Base-by-base conservation (phyloP, 2,888 invertebrate species). In the Hyposoter dolosus region DNA sequence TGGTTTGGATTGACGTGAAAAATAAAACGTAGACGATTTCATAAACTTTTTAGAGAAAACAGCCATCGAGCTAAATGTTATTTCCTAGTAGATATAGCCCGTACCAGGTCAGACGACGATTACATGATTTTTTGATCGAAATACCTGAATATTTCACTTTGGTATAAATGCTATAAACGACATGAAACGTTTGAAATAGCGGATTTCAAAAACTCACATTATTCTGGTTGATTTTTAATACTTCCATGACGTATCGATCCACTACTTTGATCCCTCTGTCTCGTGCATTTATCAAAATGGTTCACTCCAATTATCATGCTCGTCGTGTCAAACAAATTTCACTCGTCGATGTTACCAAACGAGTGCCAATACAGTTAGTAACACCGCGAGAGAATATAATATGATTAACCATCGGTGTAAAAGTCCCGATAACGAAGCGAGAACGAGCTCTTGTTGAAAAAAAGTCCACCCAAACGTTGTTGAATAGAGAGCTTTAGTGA, bases 291-390 rank as follows among this genome's bases (percentile, higher is more conserved):
- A 71, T 72, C 56, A 72, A 75, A 66, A 74, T 19, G 72, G 69
- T 71, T 83, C 56, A 43, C 71, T 80, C 75, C 65, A 85, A 85
- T 85, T 85, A 85, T 85, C 85, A 53, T 80, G 40, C 74, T 68
- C 40, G 28, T 45, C 19, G 82, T 82, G 85, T 60, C 43, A 78
- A 82, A 32, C 32, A 78, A 69, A 60, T 69, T 78, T 50, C 28
- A 28, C 68, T n/a, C 3, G 53, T 15, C 28, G 40, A 74, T 19
- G 63, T 66, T 80, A 72, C 75, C 50, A 53, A 85, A 79, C 50
- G 45, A 82, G 74, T 66, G 76, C 35, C 35, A 78, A 77, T 72
- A 65, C 71, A 76, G 50, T 84, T 84, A 81, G 72, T 65, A 40
- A 43, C 40, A 40, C 63, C 60, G 43, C 56, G 56, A 66, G 78